Evolutionary conservation across 2,113 vertebrate species (phyloP).

Genomic region (Sigmodon hispidus): DNA sequence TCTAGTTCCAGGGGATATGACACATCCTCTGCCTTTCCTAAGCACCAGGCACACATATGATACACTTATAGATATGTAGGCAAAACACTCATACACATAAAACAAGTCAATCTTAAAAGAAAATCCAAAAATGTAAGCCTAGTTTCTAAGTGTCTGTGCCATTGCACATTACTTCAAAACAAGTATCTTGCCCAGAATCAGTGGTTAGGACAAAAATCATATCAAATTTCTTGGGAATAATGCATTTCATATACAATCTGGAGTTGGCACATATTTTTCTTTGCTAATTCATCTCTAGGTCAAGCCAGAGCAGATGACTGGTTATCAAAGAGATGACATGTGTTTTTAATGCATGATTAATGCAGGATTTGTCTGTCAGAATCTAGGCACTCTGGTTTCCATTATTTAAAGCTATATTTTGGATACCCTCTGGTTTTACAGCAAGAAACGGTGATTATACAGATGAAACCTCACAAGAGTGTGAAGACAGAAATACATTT

Average conservation of each 20-base stretch:
- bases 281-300: slow-evolving; percentile 70
- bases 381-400: slow-evolving; percentile 31
- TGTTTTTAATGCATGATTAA: slow-evolving; percentile 63
- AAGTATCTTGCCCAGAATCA: neutral
- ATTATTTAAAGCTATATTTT: slow-evolving; percentile 56
- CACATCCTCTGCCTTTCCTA: too few relatives aligned
- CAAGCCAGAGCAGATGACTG: slow-evolving; percentile 63
- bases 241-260: neutral
- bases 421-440: slow-evolving; percentile 37
- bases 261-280: slow-evolving; percentile 54
- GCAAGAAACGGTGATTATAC: neutral
- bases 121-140: neutral
- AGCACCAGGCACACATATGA: neutral
- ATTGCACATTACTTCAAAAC: neutral
- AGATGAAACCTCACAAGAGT: slow-evolving; percentile 36
- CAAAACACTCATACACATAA: neutral
- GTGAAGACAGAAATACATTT: slow-evolving; percentile 17
- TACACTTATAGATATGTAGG: too few relatives aligned
- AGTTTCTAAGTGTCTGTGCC: neutral
- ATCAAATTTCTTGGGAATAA: slow-evolving; percentile 10
- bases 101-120: neutral
- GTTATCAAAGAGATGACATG: slow-evolving; percentile 67
- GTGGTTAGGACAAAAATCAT: neutral
- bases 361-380: slow-evolving; percentile 65
- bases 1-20: too few relatives aligned